Evolutionary conservation across 1,140 invertebrate genomes (phyloP).

Genomic region (Glossosoma conforme): DNA sequence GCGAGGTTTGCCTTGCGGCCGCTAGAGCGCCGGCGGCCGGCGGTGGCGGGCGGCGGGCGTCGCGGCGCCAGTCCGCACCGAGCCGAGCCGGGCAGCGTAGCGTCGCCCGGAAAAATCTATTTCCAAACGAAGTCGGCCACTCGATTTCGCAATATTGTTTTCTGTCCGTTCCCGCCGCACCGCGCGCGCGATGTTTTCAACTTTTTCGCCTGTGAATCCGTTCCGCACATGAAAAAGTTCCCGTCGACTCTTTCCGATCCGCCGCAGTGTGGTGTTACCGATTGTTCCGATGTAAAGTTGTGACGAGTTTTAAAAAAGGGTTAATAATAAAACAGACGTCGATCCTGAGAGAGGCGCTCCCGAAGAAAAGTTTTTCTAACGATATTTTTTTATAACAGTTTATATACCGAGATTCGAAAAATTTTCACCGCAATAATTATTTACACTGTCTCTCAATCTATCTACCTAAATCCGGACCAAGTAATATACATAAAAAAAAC

Average conservation of each 20-base stretch:
- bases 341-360: no score
- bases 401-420: no score
- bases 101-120: slow-evolving; percentile 27
- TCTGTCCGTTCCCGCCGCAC: slow-evolving; percentile 7
- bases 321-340: no score
- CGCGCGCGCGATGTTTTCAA: slow-evolving; percentile 17
- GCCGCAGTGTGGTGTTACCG: slow-evolving; percentile 4
- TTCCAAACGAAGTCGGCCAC: slow-evolving; percentile 16
- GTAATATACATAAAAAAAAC: not conserved
- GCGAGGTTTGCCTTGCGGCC: not conserved
- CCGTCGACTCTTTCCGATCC: not conserved
- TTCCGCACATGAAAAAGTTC: slow-evolving; percentile 6
- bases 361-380: no score
- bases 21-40: not conserved
- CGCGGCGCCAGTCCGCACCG: slow-evolving; percentile 20
- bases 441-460: not conserved
- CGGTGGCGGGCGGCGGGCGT: not conserved
- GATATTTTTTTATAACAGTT: no score
- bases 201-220: slow-evolving; percentile 7
- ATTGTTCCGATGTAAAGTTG: slow-evolving; percentile 1
- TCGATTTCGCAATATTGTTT: slow-evolving; percentile 9
- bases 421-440: no score
- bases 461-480: slow-evolving; percentile 1
- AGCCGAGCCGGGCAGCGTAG: slow-evolving; percentile 26
- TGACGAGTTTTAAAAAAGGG: not conserved